These are phyloP conservation scores for Ernsta delagoae DNA, from an alignment of 2,888 invertebrate genomes.

Conservation along the genomic window DNA sequence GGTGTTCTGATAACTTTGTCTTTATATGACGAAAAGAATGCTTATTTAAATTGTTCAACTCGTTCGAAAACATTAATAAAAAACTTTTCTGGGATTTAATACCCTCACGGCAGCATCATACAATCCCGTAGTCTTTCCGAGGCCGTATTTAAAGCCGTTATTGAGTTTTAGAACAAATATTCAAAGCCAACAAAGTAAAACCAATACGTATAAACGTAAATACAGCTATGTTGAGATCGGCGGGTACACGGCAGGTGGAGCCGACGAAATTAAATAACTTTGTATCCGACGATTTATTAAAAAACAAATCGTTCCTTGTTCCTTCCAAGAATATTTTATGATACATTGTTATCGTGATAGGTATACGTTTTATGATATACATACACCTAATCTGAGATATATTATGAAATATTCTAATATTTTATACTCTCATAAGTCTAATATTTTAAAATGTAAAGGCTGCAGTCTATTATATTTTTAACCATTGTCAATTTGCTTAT, in stretches of 20 bases:
- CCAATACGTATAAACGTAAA: constrained; percentile 37
- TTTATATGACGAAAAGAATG: background rate
- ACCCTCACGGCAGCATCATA: background rate
- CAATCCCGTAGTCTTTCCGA: constrained; percentile 6
- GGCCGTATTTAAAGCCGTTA: constrained; percentile 30
- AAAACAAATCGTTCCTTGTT: constrained; percentile 15
- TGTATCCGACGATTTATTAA: constrained; percentile 31
- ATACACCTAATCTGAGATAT: too few relatives aligned
- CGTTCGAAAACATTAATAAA: constrained; percentile 10
- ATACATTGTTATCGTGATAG: background rate
- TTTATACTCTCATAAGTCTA: too few relatives aligned
- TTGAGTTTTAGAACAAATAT: constrained; percentile 37
- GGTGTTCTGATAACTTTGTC: background rate
- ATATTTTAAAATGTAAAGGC: too few relatives aligned
- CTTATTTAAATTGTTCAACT: constrained; percentile 1
- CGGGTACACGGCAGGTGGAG: constrained; percentile 34
- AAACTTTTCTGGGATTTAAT: constrained; percentile 14
- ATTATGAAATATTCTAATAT: too few relatives aligned
- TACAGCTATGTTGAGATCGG: constrained; percentile 35
- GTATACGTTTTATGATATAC: too few relatives aligned
- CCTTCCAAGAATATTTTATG: background rate
- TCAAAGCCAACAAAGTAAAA: constrained; percentile 31
- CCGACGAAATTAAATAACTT: constrained; percentile 36
- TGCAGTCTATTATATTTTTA: too few relatives aligned
- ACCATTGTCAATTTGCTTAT: too few relatives aligned